Conservation (phyloP, 2,797 vertebrate genomes). For the Thalassophryne amazonica region DNA sequence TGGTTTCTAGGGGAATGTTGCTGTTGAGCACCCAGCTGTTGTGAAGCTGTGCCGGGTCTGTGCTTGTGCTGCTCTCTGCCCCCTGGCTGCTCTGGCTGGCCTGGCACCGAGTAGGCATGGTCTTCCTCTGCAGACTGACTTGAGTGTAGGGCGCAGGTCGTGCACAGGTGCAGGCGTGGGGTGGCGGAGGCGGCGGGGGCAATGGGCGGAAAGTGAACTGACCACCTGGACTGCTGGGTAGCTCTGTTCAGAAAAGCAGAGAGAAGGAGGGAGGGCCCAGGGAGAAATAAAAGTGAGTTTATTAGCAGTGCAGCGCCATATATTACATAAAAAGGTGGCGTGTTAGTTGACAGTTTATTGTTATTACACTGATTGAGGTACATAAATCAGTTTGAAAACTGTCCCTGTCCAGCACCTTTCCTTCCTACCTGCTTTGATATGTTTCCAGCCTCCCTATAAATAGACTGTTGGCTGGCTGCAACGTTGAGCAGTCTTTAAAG, state of each 20-base stretch:
- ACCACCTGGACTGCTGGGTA: conserved; percentile 88
- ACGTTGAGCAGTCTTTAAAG: conserved; percentile 68
- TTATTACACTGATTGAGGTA: conserved; percentile 71
- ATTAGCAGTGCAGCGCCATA: conserved; percentile 60
- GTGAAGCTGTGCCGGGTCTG: conserved; percentile 84
- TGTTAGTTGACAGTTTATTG: conserved; percentile 69
- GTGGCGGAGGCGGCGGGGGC: conserved; percentile 87
- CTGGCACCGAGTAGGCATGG: conserved; percentile 91
- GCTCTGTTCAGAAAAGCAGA: conserved; percentile 73
- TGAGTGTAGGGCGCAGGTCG: conserved; percentile 85
- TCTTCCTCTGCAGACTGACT: conserved; percentile 90
- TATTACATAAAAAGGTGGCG: conserved; percentile 68
- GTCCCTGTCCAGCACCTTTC: conserved; percentile 46
- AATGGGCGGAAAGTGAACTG: conserved; percentile 94
- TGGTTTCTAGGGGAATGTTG: conserved; percentile 95
- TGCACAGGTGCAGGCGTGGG: conserved; percentile 90
- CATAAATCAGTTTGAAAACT: conserved; percentile 66
- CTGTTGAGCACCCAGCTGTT: conserved; percentile 98
- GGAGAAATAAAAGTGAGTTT: conserved; percentile 63
- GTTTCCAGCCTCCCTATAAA: conserved; percentile 67
- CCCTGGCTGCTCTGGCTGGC: conserved; percentile 82
- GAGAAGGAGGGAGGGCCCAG: conserved; percentile 16
- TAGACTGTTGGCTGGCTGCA: conserved; percentile 61
- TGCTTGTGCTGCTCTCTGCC: conserved; percentile 68
- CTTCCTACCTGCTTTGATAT: conserved; percentile 64